Conservation (phyloP, 1,140 invertebrate genomes). For the Conus ventricosus region DNA sequence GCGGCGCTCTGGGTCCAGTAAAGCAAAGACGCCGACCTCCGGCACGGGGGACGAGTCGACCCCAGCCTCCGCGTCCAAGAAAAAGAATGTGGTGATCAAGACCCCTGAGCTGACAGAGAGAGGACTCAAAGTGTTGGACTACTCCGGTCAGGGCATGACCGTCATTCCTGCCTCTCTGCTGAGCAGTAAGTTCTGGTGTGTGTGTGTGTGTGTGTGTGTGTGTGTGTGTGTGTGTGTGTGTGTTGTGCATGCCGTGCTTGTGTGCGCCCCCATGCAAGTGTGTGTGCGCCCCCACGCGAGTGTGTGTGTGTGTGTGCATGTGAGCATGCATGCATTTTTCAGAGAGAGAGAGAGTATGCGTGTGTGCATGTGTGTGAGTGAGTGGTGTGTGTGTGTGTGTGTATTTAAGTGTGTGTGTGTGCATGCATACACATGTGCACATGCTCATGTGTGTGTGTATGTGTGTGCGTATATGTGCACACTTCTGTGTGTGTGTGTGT, state of each 20-base stretch:
- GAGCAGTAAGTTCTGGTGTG: not conserved
- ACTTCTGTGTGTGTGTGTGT: too few species aligned
- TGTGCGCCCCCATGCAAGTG: too few species aligned
- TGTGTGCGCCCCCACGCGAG: too few species aligned
- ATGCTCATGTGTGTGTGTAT: too few species aligned
- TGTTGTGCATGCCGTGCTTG: not conserved
- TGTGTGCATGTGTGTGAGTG: too few species aligned
- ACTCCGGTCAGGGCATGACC: slow-evolving; percentile 67
- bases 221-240: slow-evolving; percentile 11
- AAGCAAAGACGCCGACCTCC: not conserved
- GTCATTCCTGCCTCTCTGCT: slow-evolving; percentile 55
- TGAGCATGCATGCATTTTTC: too few species aligned
- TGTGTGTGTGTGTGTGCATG: not conserved
- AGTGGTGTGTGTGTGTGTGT: too few species aligned
- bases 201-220: slow-evolving; percentile 14
- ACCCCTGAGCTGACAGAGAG: slow-evolving; percentile 52
- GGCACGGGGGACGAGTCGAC: slow-evolving; percentile 1
- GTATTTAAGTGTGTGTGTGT: too few species aligned
- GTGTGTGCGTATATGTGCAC: too few species aligned
- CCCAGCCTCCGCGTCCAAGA: slow-evolving; percentile 31
- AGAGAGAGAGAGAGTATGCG: too few species aligned
- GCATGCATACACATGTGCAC: too few species aligned
- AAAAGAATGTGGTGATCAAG: slow-evolving; percentile 43
- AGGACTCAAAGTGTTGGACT: slow-evolving; percentile 59
- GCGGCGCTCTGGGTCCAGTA: not conserved